These are phyloP conservation scores for Penaeus monodon DNA, from an alignment of 2,888 invertebrate genomes.

Conservation along the genomic window DNA sequence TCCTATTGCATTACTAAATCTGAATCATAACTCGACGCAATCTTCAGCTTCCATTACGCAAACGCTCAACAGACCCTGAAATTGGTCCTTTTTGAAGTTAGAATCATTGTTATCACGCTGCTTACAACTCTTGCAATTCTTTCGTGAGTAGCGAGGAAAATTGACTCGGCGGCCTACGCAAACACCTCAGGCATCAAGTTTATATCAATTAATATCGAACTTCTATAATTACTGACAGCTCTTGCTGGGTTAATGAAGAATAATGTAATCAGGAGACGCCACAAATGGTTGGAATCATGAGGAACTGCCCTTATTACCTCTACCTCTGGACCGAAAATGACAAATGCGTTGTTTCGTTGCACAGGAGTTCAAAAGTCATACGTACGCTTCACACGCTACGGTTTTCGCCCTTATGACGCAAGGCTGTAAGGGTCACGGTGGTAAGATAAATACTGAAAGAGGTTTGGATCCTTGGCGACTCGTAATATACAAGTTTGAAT, in stretches of 20 bases:
- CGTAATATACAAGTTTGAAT: too few species aligned
- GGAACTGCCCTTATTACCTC: slow-evolving; percentile 29
- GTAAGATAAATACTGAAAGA: too few species aligned
- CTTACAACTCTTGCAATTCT: neutral
- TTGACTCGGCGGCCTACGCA: too few species aligned
- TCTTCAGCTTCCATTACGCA: too few species aligned
- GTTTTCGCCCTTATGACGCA: too few species aligned
- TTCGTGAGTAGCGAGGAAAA: too few species aligned
- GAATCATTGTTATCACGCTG: slow-evolving; percentile 20
- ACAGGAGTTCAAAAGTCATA: too few species aligned
- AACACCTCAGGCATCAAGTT: too few species aligned
- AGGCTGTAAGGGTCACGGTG: too few species aligned
- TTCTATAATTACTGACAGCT: slow-evolving; percentile 23
- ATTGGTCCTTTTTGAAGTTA: neutral
- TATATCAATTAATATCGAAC: slow-evolving; percentile 19
- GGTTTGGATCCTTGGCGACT: too few species aligned
- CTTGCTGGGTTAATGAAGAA: slow-evolving; percentile 38
- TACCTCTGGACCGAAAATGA: slow-evolving; percentile 41
- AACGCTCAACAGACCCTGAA: too few species aligned
- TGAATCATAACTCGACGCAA: neutral
- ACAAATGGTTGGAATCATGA: slow-evolving; percentile 17
- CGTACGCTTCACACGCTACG: too few species aligned
- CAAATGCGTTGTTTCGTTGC: slow-evolving; percentile 16
- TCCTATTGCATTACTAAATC: neutral
- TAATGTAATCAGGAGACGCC: slow-evolving; percentile 36